Conservation (phyloP, 2,113 vertebrate genomes). For the Sakesphorus luctuosus region DNA sequence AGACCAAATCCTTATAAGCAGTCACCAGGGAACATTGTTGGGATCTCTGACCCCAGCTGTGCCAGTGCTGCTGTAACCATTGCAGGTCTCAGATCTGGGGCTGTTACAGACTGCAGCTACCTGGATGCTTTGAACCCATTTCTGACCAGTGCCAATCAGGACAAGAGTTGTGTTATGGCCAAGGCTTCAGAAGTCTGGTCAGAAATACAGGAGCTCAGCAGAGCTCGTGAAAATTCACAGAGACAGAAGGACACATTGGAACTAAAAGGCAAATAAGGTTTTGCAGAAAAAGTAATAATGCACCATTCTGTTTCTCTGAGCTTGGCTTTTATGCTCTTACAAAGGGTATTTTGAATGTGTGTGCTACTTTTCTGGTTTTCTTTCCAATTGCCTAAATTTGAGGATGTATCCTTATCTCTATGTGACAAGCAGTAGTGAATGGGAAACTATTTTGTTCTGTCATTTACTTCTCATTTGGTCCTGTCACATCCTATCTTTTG, state of each 20-base stretch:
- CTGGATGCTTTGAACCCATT: neutral
- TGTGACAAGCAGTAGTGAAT: neutral
- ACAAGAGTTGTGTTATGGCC: neutral
- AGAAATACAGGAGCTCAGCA: neutral
- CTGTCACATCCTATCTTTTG: constrained; percentile 28
- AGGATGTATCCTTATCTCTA: neutral
- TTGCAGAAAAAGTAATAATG: neutral
- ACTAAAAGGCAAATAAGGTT: neutral
- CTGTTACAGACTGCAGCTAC: neutral
- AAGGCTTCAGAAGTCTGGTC: neutral
- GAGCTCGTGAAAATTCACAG: neutral
- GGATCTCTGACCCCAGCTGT: neutral
- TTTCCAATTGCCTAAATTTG: neutral
- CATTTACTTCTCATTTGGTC: constrained; percentile 24
- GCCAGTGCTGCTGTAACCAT: neutral
- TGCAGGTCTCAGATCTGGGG: neutral
- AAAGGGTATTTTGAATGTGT: neutral
- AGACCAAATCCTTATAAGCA: neutral
- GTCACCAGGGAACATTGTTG: neutral
- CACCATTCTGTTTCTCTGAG: neutral
- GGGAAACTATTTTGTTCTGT: constrained; percentile 14
- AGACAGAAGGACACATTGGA: neutral
- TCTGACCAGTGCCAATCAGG: neutral
- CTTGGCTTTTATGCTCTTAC: neutral
- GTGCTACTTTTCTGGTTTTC: neutral